Percentiles rank a stretch among this genome's conserved stretches.
phyloP scores from a whole-genome alignment of 2,113 vertebrate species.

The Elephantulus edwardii region DNA sequence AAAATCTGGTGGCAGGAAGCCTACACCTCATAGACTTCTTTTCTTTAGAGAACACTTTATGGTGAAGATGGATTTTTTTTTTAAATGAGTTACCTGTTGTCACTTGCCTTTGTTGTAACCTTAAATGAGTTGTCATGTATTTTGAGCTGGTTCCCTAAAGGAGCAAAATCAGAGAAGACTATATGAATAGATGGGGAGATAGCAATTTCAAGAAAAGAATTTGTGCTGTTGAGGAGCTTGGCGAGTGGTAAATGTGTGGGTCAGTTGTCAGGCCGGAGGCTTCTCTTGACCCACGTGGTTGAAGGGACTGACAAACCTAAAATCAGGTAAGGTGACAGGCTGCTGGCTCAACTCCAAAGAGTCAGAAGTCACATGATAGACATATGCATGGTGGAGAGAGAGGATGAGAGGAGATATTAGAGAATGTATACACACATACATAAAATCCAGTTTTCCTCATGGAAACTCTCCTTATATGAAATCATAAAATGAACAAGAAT shows the following conservation, averaged over 20 bases:
- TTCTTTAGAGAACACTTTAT: neutral
- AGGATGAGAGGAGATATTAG: too few species aligned
- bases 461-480: too few species aligned
- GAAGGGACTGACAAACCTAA: neutral
- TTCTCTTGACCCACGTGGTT: too few species aligned
- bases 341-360: neutral
- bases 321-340: neutral
- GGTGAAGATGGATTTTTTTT: neutral
- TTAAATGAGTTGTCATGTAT: conserved; percentile 3
- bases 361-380: neutral
- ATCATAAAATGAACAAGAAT: too few species aligned
- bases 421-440: too few species aligned
- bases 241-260: neutral
- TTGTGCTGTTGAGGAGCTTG: neutral
- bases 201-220: neutral
- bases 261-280: neutral
- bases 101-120: neutral
- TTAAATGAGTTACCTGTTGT: neutral
- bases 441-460: too few species aligned
- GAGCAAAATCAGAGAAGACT: neutral
- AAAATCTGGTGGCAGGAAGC: neutral
- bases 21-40: neutral
- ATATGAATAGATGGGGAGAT: too few species aligned
- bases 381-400: neutral
- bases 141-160: neutral